A percentile compares a stretch with the other conserved stretches of the same genome.
Evolutionary conservation across 2,888 invertebrate genomes (phyloP).

Genomic region (Limnephilus auricula): DNA sequence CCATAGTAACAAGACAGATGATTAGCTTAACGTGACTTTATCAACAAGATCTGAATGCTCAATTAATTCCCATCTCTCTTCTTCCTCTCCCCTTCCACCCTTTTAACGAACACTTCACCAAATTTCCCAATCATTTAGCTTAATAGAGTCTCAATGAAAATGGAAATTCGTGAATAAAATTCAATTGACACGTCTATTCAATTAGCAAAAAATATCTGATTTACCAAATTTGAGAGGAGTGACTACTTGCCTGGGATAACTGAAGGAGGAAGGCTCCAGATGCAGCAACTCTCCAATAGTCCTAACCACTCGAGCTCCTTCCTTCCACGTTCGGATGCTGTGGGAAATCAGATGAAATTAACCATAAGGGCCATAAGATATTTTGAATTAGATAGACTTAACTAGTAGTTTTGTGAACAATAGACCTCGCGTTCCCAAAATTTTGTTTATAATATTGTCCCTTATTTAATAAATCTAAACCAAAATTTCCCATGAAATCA

Average conservation of each 20-base stretch:
- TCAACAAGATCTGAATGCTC: too few relatives aligned
- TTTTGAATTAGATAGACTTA: neutral
- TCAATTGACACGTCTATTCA: neutral
- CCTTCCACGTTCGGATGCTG: constrained; percentile 82
- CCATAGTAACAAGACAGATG: neutral
- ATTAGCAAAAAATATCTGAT: neutral
- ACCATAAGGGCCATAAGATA: neutral
- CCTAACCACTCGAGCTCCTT: constrained; percentile 85
- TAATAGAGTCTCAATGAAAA: neutral
- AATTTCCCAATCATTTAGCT: neutral
- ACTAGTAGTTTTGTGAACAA: too few relatives aligned
- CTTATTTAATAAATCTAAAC: too few relatives aligned
- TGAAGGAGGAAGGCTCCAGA: constrained; percentile 80
- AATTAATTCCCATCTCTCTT: too few relatives aligned
- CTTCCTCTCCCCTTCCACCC: too few relatives aligned
- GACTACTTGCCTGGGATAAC: constrained; percentile 78
- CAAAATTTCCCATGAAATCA: too few relatives aligned
- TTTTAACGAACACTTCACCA: neutral
- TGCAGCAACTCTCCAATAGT: constrained; percentile 84
- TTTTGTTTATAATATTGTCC: too few relatives aligned
- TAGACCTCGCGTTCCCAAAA: too few relatives aligned
- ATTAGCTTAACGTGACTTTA: too few relatives aligned
- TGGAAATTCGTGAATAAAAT: neutral
- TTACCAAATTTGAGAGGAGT: too few relatives aligned
- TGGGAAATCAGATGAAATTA: neutral